phyloP scores from a whole-genome alignment of 2,113 vertebrate species.

The Mustelus asterias region DNA sequence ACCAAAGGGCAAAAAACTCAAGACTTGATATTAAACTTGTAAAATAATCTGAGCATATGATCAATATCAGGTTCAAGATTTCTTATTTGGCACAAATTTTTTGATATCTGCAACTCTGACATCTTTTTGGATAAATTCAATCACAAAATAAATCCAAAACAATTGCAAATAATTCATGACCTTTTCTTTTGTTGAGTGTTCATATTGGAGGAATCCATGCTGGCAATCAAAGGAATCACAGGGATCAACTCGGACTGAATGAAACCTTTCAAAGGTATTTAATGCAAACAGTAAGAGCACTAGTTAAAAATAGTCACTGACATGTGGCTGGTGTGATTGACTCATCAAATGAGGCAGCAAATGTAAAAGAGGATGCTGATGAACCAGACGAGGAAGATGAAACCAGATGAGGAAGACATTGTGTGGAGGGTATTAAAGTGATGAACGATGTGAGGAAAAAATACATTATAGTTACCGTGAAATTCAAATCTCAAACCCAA shows the following conservation, averaged over 20 bases:
- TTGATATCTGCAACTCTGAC: background rate
- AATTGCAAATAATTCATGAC: background rate
- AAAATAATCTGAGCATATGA: background rate
- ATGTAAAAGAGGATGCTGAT: background rate
- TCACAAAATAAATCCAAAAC: background rate
- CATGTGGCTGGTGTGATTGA: background rate
- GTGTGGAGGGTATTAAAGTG: background rate
- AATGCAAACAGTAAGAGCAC: background rate
- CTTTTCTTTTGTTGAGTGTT: background rate
- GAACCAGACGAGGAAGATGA: background rate
- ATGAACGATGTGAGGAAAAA: background rate
- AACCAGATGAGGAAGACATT: background rate
- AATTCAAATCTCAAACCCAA: background rate
- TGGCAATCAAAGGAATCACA: background rate
- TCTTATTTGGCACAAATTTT: background rate
- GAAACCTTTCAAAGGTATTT: background rate
- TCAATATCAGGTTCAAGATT: background rate
- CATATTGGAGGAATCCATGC: background rate
- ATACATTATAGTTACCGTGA: background rate
- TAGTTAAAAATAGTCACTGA: background rate
- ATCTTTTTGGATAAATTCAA: background rate
- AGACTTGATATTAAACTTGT: background rate
- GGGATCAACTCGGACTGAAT: background rate
- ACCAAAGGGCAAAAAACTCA: background rate
- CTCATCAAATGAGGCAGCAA: constrained; percentile 15